These are phyloP conservation scores for Cryptoprocta ferox DNA, from an alignment of 2,797 vertebrate genomes.

Conservation along the genomic window DNA sequence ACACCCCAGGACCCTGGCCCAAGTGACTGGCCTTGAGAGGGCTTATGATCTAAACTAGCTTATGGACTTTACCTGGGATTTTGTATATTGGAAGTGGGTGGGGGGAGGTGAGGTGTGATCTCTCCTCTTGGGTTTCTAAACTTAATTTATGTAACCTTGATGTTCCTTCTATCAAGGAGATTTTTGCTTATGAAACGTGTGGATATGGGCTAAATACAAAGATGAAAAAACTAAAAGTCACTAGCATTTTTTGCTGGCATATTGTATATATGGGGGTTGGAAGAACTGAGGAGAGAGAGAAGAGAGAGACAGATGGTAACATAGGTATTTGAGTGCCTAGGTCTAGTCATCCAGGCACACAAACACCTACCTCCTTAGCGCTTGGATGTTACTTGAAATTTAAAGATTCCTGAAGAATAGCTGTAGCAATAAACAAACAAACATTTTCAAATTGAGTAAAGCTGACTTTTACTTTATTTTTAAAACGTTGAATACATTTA, in stretches of 20 bases:
- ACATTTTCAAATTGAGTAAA: not conserved
- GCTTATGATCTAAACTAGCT: not conserved
- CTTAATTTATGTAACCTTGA: not conserved
- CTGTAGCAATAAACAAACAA: not conserved
- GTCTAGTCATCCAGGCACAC: not conserved
- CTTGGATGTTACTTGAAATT: not conserved
- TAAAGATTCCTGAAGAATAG: not conserved
- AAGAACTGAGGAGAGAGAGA: fast-evolving
- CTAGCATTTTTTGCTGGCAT: not conserved
- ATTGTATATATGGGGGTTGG: not conserved
- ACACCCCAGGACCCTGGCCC: fast-evolving
- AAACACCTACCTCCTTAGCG: not conserved
- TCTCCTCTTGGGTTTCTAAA: not conserved
- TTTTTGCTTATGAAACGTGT: not conserved
- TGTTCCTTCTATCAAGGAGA: not conserved
- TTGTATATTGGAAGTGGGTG: not conserved
- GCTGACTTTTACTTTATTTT: not conserved
- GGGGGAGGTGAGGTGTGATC: not conserved
- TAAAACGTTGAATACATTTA: not conserved
- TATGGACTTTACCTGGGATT: not conserved
- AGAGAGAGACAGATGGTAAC: not conserved
- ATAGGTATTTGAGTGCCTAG: not conserved
- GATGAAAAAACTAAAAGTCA: not conserved
- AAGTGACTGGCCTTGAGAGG: not conserved
- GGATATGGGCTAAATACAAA: not conserved